phyloP scores from a whole-genome alignment of 2,888 invertebrate genomes.

The Scaptomyza cyrtandrae region DNA sequence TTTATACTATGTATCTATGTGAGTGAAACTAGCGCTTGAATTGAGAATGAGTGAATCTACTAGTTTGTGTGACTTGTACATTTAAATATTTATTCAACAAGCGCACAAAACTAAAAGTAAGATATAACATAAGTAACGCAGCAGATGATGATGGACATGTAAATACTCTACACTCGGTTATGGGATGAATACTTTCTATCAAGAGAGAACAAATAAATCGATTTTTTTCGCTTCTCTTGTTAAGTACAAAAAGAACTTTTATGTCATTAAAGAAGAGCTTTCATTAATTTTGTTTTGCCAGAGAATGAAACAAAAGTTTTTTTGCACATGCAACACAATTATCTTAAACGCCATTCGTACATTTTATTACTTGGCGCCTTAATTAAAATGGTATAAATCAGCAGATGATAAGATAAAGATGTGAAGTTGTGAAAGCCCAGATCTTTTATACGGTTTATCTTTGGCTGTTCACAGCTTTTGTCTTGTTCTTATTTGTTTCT shows the following conservation, averaged over 20 bases:
- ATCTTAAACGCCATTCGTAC: not conserved
- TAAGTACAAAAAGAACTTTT: too few species aligned
- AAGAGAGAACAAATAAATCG: too few species aligned
- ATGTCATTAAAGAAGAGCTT: too few species aligned
- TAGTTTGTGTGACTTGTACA: conserved; percentile 32
- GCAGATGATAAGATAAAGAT: not conserved
- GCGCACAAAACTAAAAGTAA: conserved; percentile 12
- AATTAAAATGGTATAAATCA: not conserved
- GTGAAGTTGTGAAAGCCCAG: not conserved
- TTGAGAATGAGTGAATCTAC: conserved; percentile 43
- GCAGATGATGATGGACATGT: not conserved
- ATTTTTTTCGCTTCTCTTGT: too few species aligned
- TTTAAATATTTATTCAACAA: conserved; percentile 61
- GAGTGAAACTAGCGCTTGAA: conserved; percentile 33
- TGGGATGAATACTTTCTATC: not conserved
- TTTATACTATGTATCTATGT: not conserved
- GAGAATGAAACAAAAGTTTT: too few species aligned
- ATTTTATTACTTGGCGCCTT: not conserved
- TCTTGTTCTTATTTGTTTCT: not conserved
- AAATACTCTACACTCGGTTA: not conserved
- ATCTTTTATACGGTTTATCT: not conserved
- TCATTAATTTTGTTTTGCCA: too few species aligned
- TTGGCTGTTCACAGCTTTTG: not conserved
- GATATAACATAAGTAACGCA: not conserved
- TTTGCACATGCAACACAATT: too few species aligned